Evolutionary conservation across 2,888 invertebrate species (phyloP).

Genomic region (Xylota sylvarum): DNA sequence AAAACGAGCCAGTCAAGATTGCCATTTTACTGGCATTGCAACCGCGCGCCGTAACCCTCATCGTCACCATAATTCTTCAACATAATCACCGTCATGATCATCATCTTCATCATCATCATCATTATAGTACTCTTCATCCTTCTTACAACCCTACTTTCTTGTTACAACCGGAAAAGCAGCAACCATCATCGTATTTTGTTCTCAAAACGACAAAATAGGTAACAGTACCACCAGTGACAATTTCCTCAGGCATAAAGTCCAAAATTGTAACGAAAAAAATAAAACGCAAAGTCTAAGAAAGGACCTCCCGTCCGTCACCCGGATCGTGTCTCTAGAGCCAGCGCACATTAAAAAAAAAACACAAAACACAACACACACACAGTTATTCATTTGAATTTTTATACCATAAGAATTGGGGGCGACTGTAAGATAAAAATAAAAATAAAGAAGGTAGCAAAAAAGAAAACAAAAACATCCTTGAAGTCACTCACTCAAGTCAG

Average conservation of each 20-base stretch:
- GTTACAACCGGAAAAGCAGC: constrained; percentile 42
- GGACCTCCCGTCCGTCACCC: neutral
- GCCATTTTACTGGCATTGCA: constrained; percentile 52
- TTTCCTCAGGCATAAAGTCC: constrained; percentile 62
- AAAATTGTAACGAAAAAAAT: constrained; percentile 49
- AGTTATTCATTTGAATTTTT: constrained; percentile 74
- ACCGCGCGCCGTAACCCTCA: constrained; percentile 38
- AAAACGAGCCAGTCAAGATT: constrained; percentile 40
- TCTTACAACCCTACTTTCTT: constrained; percentile 59
- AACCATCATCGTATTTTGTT: constrained; percentile 59
- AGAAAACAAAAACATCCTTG: constrained; percentile 67
- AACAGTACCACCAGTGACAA: constrained; percentile 50
- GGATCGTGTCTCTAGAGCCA: neutral
- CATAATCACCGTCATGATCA: constrained; percentile 22
- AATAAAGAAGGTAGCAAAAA: constrained; percentile 8
- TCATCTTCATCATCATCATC: constrained; percentile 32
- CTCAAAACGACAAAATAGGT: constrained; percentile 31
- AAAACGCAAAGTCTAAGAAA: constrained; percentile 22
- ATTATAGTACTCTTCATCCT: constrained; percentile 31
- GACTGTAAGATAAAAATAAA: constrained; percentile 33
- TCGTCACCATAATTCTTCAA: constrained; percentile 30
- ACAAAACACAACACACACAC: constrained; percentile 17
- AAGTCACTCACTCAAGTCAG: constrained; percentile 74
- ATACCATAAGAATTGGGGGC: constrained; percentile 32
- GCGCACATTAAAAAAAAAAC: constrained; percentile 31